Conservation (phyloP, 1,140 invertebrate genomes). For the Pristionchus pacificus region DNA sequence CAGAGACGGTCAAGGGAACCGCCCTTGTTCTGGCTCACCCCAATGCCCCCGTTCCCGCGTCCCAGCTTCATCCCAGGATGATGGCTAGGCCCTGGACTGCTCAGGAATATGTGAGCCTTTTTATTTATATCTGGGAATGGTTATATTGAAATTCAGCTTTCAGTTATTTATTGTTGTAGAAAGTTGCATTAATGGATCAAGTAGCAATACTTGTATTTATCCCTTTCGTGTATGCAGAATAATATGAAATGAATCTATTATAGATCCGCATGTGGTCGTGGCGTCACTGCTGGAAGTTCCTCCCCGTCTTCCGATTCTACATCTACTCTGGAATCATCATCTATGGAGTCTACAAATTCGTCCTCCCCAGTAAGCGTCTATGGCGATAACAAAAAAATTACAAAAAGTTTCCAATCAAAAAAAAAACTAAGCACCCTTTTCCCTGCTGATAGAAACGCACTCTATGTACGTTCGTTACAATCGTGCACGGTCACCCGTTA, state of each 20-base stretch:
- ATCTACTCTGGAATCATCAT: slow-evolving; percentile 46
- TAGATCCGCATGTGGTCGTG: slow-evolving; percentile 51
- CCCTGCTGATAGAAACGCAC: no score
- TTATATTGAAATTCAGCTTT: no score
- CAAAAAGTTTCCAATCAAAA: no score
- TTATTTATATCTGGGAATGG: background rate
- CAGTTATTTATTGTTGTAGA: no score
- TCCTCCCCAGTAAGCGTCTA: slow-evolving; percentile 44
- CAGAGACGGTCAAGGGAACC: slow-evolving; percentile 43
- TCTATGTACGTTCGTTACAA: no score
- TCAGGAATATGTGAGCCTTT: slow-evolving; percentile 43
- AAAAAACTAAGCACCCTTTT: no score
- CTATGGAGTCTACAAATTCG: slow-evolving; percentile 47
- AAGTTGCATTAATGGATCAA: no score
- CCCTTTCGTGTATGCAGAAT: no score
- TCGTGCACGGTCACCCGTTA: background rate
- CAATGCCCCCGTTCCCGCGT: slow-evolving; percentile 43
- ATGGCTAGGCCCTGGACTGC: slow-evolving; percentile 44
- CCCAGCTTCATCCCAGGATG: slow-evolving; percentile 50
- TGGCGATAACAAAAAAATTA: no score
- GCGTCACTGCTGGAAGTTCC: slow-evolving; percentile 50
- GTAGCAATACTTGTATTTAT: background rate
- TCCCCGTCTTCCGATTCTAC: slow-evolving; percentile 47
- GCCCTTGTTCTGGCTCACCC: slow-evolving; percentile 41
- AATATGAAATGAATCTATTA: no score